phyloP scores from a whole-genome alignment of 1,140 invertebrate species.

The Atta cephalotes region DNA sequence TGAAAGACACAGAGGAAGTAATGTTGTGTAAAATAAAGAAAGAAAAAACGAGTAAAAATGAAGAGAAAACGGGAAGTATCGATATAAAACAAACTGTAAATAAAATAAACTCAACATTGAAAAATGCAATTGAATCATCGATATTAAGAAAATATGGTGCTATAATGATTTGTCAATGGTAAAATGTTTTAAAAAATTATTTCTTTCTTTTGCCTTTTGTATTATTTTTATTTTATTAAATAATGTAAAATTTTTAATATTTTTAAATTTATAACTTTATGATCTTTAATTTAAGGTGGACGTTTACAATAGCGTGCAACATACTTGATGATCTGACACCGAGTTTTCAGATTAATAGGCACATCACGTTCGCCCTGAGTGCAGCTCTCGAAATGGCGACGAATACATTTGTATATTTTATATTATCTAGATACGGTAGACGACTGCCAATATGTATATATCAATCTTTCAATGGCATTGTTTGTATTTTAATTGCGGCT shows the following conservation, averaged over 20 bases:
- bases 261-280: neutral
- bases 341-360: slow-evolving; percentile 77
- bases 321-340: slow-evolving; percentile 76
- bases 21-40: slow-evolving; percentile 55
- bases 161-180: slow-evolving; percentile 74
- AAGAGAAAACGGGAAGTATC: slow-evolving; percentile 10
- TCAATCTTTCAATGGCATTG: slow-evolving; percentile 75
- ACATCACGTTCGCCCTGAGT: slow-evolving; percentile 80
- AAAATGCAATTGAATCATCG: slow-evolving; percentile 37
- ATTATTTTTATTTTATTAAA: neutral
- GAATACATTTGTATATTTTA: slow-evolving; percentile 78
- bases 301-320: slow-evolving; percentile 77
- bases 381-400: slow-evolving; percentile 79
- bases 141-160: slow-evolving; percentile 64
- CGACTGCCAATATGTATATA: slow-evolving; percentile 72
- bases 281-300: slow-evolving; percentile 77
- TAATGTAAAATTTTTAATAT: neutral
- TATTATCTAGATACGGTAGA: slow-evolving; percentile 78
- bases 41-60: slow-evolving; percentile 20
- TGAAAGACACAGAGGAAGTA: slow-evolving; percentile 56
- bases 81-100: slow-evolving; percentile 1
- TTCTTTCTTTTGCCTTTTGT: neutral
- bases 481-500: slow-evolving; percentile 77
- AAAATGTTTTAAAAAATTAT: neutral
- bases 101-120: slow-evolving; percentile 36